Evolutionary conservation across 64 coral and sea anemone species (phyloP).

Genomic region (Acropora tenuis): DNA sequence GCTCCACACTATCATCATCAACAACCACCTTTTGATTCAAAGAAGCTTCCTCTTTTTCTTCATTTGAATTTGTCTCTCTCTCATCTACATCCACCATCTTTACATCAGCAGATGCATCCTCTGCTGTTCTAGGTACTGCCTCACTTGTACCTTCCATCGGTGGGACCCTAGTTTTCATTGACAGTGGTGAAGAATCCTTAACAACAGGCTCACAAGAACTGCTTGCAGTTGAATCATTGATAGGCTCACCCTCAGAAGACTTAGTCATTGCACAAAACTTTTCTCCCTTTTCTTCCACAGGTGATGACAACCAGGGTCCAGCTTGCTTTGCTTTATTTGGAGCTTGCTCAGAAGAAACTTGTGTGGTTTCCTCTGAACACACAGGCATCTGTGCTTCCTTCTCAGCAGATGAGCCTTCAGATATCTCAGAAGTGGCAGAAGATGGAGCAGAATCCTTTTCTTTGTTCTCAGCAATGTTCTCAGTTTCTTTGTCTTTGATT

Average conservation of each 20-base stretch:
- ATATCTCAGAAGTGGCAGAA: neutral
- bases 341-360: neutral
- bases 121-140: neutral
- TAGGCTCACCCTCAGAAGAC: neutral
- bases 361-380: neutral
- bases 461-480: neutral
- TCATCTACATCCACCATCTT: constrained; percentile 2
- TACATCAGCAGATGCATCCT: neutral
- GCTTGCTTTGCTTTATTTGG: neutral
- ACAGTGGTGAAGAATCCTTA: neutral
- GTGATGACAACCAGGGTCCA: neutral
- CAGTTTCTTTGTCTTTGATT: neutral
- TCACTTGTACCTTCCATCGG: neutral
- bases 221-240: neutral
- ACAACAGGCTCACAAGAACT: neutral
- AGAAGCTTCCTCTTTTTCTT: neutral
- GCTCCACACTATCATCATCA: neutral
- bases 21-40: neutral
- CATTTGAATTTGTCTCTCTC: neutral
- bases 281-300: neutral
- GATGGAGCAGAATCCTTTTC: neutral
- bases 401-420: neutral
- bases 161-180: neutral
- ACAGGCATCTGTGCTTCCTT: neutral
- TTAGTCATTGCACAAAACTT: neutral